Base-by-base conservation (phyloP, 2,888 invertebrate genomes). In the Perithous albicinctus region DNA sequence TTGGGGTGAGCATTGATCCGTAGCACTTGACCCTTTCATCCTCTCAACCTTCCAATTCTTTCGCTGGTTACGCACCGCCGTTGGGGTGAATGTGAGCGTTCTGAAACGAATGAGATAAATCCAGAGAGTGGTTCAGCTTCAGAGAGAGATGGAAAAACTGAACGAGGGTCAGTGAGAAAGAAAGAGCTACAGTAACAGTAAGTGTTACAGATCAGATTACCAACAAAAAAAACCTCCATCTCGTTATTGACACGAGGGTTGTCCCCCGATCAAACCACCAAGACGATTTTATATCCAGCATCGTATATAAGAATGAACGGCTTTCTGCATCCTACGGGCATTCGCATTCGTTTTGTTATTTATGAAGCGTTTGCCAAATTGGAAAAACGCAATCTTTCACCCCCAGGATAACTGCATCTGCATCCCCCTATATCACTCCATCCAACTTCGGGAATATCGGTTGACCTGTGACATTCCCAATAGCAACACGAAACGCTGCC, bases 361-460 rank as follows among this genome's bases (percentile, higher is more conserved):
- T 86, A 87, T 86, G 84, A 73, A 78, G 66, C 82, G 84, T 84
- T 87, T 86, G 74, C 69, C 73, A 86, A 85, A 85, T 86, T 84
- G 83, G 80, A 84, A 83, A 81, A 78, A 74, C 70, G 73, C 69
- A 75, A 64, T 70, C 66, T 43, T 56, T 64, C 73, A 70, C 51
- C 77, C n/a, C 73, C 51, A 35, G 66, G 67, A 69, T 51, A 41
- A 54, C 29, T 29, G 29, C 59, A 1, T 8, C 29, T 56, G 29
- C 56, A 12, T 0, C 56, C 15, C 32, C 29, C 56, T 1, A 2
- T 0, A 0, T 32, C 2, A 15, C 56, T 26, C 32, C 79, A 59
- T 51, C 75, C 12, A 54, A 1, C 46, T 10, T 3, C 35, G 46
- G 48, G 54, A 18, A 67, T 48, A 59, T 43, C 51, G 67, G 29